phyloP scores from a whole-genome alignment of 2,888 invertebrate species.

The Capitulum mitella region DNA sequence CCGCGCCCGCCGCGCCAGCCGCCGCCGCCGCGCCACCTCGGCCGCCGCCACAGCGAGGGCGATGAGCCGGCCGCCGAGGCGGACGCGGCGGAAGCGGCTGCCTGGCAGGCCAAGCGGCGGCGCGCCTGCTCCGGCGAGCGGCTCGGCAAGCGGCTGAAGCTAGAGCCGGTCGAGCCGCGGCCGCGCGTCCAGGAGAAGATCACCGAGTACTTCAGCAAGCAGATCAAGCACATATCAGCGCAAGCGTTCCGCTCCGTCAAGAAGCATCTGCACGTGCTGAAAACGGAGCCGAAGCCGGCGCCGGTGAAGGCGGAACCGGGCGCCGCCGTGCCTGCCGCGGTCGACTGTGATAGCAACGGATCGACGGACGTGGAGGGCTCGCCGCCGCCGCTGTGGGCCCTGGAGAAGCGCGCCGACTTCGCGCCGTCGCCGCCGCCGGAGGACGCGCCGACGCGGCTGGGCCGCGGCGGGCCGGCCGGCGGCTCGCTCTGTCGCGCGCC shows the following conservation, averaged over 20 bases:
- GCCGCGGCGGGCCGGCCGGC: conserved; percentile 42
- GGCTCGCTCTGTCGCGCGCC: conserved; percentile 42
- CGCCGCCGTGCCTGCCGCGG: background rate
- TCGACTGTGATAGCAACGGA: background rate
- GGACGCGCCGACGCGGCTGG: background rate
- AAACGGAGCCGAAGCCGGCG: conserved; percentile 37
- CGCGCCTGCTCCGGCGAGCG: conserved; percentile 10
- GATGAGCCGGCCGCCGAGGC: background rate
- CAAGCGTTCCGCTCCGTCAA: background rate
- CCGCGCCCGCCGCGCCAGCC: background rate
- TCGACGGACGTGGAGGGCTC: background rate
- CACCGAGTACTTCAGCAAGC: conserved; percentile 24
- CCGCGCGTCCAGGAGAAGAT: conserved; percentile 20
- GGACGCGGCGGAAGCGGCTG: too few relatives aligned
- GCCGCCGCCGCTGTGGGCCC: background rate
- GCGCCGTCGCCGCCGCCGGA: background rate
- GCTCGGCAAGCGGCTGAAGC: background rate
- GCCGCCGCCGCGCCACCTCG: background rate
- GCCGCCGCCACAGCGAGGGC: conserved; percentile 6
- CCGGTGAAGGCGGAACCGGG: conserved; percentile 72
- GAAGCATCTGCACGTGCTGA: background rate
- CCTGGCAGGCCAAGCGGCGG: conserved; percentile 17
- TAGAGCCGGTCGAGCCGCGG: background rate
- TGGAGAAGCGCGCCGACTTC: background rate
- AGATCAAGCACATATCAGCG: conserved; percentile 18